phyloP scores from a whole-genome alignment of 2,888 invertebrate genomes.

The Lasioglossum calceatum region DNA sequence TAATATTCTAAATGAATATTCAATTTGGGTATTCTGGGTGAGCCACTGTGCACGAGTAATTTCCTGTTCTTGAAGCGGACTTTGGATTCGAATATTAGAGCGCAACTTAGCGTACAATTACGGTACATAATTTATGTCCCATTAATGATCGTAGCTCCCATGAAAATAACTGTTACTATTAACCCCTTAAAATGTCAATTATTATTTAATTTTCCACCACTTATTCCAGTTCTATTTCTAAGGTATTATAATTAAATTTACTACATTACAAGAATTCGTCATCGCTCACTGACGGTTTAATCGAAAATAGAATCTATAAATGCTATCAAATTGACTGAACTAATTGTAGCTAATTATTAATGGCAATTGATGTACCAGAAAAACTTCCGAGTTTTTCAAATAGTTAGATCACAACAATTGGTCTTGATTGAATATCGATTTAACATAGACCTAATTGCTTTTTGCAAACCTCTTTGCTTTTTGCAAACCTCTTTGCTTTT shows the following conservation, averaged over 20 bases:
- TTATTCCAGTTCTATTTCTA: too few relatives aligned
- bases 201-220: background rate
- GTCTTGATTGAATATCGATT: too few relatives aligned
- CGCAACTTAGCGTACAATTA: background rate
- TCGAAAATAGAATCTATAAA: background rate
- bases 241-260: too few relatives aligned
- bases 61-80: background rate
- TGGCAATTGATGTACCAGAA: too few relatives aligned
- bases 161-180: background rate
- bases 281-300: too few relatives aligned
- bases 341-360: too few relatives aligned
- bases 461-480: too few relatives aligned
- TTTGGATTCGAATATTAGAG: background rate
- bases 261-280: too few relatives aligned
- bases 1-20: background rate
- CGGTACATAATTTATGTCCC: background rate
- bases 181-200: background rate
- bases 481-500: too few relatives aligned
- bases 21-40: background rate
- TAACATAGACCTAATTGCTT: too few relatives aligned
- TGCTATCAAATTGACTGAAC: background rate
- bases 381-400: too few relatives aligned
- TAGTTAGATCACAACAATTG: too few relatives aligned
- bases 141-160: background rate
- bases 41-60: background rate